Conservation (phyloP, 2,113 vertebrate species). For the Jaculus jaculus region DNA sequence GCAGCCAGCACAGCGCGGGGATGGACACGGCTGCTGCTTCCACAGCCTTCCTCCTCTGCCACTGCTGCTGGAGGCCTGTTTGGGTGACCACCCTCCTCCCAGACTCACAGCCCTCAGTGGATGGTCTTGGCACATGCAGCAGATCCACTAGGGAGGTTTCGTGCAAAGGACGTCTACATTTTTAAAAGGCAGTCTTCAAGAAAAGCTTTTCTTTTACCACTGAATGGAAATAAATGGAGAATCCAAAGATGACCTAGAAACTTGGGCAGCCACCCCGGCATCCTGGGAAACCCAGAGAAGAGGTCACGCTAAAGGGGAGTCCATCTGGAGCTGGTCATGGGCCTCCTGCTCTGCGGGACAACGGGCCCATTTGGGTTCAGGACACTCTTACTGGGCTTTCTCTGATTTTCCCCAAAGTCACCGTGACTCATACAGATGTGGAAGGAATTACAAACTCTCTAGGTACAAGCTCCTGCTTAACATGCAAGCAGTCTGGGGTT, state of each 20-base stretch:
- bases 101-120: neutral
- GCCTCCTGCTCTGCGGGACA: neutral
- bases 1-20: rapidly evolving
- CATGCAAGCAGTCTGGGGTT: neutral
- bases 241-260: neutral
- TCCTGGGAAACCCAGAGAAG: rapidly evolving
- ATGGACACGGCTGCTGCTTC: neutral
- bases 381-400: neutral
- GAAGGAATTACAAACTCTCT: neutral
- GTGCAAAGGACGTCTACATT: neutral
- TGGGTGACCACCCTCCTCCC: neutral
- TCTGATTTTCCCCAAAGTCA: neutral
- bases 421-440: neutral
- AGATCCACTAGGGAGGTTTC: neutral
- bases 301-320: rapidly evolving
- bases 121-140: too few relatives aligned
- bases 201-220: neutral
- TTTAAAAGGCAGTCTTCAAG: neutral
- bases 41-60: neutral
- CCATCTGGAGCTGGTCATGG: neutral
- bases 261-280: neutral
- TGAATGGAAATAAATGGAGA: neutral
- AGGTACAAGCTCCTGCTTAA: neutral
- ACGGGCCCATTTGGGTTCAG: neutral
- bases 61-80: neutral